Evolutionary conservation across 2,113 vertebrate species (phyloP).

Genomic region (Zosterops japonicus): DNA sequence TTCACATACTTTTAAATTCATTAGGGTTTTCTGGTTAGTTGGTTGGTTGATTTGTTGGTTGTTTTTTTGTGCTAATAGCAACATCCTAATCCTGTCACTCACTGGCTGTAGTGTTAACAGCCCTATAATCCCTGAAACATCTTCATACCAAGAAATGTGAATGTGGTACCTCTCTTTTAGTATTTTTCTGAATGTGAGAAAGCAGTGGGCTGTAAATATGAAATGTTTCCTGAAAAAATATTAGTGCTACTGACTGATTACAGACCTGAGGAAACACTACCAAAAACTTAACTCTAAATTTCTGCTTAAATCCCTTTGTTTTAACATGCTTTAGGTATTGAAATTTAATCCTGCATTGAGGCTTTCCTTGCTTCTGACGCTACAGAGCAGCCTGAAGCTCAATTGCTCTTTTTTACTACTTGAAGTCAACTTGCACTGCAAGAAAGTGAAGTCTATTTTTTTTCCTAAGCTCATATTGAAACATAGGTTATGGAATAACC

Average conservation of each 20-base stretch:
- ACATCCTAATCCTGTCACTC: neutral
- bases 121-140: neutral
- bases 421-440: neutral
- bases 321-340: neutral
- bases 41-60: neutral
- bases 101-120: neutral
- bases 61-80: neutral
- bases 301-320: neutral
- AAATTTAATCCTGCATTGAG: neutral
- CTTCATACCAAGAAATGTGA: neutral
- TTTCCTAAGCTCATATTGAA: conserved; percentile 15
- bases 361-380: neutral
- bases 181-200: neutral
- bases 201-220: neutral
- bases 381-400: neutral
- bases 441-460: conserved; percentile 1
- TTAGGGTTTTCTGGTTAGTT: neutral
- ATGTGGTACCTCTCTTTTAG: neutral
- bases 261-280: neutral
- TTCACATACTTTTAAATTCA: neutral
- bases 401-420: neutral
- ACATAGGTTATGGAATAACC: conserved; percentile 36
- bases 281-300: neutral
- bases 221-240: neutral
- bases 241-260: neutral